A percentile compares a stretch with the other conserved stretches of the same genome.
Conservation (phyloP, 2,797 vertebrate species). For the Mormyrops attenuatus region DNA sequence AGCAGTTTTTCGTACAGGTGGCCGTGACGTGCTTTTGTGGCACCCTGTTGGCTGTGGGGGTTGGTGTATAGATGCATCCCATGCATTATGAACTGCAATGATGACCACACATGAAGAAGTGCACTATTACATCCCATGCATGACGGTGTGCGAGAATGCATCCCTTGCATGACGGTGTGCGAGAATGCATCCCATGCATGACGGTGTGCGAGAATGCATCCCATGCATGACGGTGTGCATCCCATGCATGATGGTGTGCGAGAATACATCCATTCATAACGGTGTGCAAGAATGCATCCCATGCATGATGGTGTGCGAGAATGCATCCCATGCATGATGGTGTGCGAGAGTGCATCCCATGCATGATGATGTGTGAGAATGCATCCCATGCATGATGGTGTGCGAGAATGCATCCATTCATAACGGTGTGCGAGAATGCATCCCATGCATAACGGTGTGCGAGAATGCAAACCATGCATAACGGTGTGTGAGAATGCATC, state of each 20-base stretch:
- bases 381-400: too few relatives aligned
- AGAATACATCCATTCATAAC: too few relatives aligned
- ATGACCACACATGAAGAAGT: too few relatives aligned
- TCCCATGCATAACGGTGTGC: too few relatives aligned
- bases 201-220: too few relatives aligned
- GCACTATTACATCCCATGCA: too few relatives aligned
- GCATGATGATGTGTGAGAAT: background rate
- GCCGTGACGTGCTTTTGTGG: conserved; percentile 9
- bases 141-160: too few relatives aligned
- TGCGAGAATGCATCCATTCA: background rate
- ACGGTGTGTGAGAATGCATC: too few relatives aligned
- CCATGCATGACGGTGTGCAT: conserved; percentile 43
- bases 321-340: conserved; percentile 2
- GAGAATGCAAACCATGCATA: background rate
- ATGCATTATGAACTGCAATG: conserved; percentile 46
- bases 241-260: background rate
- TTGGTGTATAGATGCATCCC: conserved; percentile 42
- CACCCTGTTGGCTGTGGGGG: conserved; percentile 36
- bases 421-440: background rate
- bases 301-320: too few relatives aligned
- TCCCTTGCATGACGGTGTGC: too few relatives aligned
- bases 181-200: background rate
- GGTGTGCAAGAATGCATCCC: too few relatives aligned
- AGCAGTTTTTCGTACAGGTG: background rate
- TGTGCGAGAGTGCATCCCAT: background rate